phyloP scores from a whole-genome alignment of 1,140 invertebrate species.

The Cherax quadricarinatus region DNA sequence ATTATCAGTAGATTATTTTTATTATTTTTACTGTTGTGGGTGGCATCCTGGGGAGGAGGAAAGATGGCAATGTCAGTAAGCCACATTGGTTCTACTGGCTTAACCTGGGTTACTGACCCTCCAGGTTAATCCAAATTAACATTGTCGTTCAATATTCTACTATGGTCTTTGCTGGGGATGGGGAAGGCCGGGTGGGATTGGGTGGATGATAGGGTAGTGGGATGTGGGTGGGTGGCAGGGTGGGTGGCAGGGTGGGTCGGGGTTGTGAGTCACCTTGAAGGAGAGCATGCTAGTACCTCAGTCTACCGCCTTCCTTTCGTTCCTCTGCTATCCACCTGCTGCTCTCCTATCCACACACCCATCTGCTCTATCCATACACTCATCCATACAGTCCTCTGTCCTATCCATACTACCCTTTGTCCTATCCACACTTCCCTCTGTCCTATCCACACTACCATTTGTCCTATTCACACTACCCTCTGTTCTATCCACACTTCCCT shows the following conservation, averaged over 20 bases:
- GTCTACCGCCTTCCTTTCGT: background rate
- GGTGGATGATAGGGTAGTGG: background rate
- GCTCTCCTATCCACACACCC: background rate
- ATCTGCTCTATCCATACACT: background rate
- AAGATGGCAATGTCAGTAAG: too few relatives aligned
- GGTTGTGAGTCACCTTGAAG: slow-evolving; percentile 6
- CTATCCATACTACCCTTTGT: background rate
- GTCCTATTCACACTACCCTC: too few relatives aligned
- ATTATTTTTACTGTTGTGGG: too few relatives aligned
- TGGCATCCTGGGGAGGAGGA: too few relatives aligned
- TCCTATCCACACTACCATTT: too few relatives aligned
- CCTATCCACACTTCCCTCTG: background rate
- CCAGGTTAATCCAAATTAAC: too few relatives aligned
- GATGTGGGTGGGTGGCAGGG: background rate
- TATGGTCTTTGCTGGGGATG: too few relatives aligned
- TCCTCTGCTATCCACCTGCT: background rate
- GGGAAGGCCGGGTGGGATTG: background rate
- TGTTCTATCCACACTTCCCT: too few relatives aligned
- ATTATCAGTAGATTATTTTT: too few relatives aligned
- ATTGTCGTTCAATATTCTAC: too few relatives aligned
- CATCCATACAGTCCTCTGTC: background rate
- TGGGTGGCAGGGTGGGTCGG: background rate
- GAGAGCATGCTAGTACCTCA: background rate
- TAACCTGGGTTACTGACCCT: too few relatives aligned
- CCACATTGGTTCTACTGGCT: too few relatives aligned